Evolutionary conservation across 35 echinoderm and acorn worm genomes (phyloP).

Genomic region (Amphiura filiformis): DNA sequence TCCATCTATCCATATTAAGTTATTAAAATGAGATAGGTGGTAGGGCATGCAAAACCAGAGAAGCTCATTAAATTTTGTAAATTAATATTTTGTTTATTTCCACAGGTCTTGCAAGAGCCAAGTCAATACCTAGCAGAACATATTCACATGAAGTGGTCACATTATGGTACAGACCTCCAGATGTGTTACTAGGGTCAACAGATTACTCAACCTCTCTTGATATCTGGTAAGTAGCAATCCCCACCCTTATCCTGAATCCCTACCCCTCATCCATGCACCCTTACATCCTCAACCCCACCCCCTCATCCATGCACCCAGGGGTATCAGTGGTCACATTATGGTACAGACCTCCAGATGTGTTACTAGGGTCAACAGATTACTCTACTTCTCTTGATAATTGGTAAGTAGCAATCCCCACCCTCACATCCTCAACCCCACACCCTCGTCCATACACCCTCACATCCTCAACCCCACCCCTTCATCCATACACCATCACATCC

Average conservation of each 20-base stretch:
- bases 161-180: constrained; percentile 97
- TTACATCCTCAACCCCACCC: no score
- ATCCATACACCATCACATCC: no score
- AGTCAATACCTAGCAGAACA: constrained; percentile 95
- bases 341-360: constrained; percentile 98
- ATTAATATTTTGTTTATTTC: no score
- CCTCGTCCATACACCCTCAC: no score
- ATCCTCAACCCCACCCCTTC: no score
- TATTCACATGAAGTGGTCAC: constrained; percentile 99
- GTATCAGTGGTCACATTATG: constrained; percentile 95
- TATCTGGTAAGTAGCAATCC: constrained; percentile 97
- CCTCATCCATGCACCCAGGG: no score
- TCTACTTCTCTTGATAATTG: constrained; percentile 95
- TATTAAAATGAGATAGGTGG: no score
- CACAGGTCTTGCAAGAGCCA: constrained; percentile 93
- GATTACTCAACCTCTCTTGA: constrained; percentile 92
- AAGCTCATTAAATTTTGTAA: no score
- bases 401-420: constrained; percentile 60
- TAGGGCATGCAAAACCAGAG: no score
- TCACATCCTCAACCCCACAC: background rate
- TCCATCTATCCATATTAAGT: no score
- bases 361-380: constrained; percentile 92
- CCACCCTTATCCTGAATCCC: background rate
- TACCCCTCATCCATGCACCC: no score
- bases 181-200: constrained; percentile 93